These are phyloP conservation scores for Chymomyza amoena DNA, from an alignment of 2,888 invertebrate species.

Conservation along the genomic window DNA sequence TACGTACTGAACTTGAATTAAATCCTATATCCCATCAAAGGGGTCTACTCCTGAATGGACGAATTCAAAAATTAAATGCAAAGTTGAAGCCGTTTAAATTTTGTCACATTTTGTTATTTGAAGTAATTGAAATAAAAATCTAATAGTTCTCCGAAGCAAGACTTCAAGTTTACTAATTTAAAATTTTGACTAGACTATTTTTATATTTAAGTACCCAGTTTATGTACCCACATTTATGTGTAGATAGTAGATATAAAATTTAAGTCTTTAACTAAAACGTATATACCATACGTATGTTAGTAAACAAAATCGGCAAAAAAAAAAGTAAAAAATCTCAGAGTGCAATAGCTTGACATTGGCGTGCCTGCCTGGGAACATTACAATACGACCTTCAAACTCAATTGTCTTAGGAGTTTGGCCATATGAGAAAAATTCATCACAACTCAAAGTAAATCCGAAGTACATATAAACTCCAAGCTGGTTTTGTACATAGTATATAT, in stretches of 20 bases:
- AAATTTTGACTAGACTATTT: neutral
- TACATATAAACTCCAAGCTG: constrained; percentile 5
- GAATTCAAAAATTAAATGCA: too few relatives aligned
- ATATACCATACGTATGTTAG: neutral
- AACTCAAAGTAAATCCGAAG: constrained; percentile 2
- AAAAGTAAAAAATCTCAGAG: constrained; percentile 27
- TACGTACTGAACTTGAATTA: too few relatives aligned
- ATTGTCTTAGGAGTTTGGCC: constrained; percentile 28
- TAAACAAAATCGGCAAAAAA: neutral
- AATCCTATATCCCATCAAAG: too few relatives aligned
- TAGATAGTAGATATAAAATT: neutral
- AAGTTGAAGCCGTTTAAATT: too few relatives aligned
- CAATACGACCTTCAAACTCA: constrained; percentile 48
- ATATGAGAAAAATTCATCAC: constrained; percentile 3
- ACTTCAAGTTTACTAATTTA: too few relatives aligned
- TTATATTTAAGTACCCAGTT: neutral
- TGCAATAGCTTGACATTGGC: constrained; percentile 61
- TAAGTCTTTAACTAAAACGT: neutral
- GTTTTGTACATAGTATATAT: constrained; percentile 8
- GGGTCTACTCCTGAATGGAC: too few relatives aligned
- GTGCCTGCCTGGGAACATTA: constrained; percentile 64
- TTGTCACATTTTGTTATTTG: too few relatives aligned
- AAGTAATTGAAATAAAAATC: too few relatives aligned
- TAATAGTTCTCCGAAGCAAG: too few relatives aligned
- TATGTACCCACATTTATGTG: neutral